Percentiles rank a stretch among this genome's conserved stretches.
These are phyloP conservation scores for Shargacucullia verbasci DNA, from an alignment of 2,888 invertebrate species.

Conservation along the genomic window DNA sequence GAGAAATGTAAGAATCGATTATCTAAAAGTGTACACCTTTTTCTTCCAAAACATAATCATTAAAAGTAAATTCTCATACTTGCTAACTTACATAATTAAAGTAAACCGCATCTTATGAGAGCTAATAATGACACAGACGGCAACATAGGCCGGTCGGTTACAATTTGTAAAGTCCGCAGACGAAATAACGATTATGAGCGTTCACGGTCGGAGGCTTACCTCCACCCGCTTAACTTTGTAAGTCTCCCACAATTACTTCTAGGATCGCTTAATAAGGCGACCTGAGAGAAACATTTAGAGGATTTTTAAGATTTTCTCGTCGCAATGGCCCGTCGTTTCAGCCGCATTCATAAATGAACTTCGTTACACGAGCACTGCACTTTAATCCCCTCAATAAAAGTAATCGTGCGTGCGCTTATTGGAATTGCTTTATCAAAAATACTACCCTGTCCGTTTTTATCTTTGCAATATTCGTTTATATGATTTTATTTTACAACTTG, in stretches of 20 bases:
- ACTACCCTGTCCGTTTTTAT: slow-evolving; percentile 70
- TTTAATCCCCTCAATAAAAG: slow-evolving; percentile 83
- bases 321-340: slow-evolving; percentile 48
- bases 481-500: slow-evolving; percentile 62
- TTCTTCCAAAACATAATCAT: not conserved
- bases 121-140: slow-evolving; percentile 61
- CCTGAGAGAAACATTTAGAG: slow-evolving; percentile 73
- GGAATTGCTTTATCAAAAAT: slow-evolving; percentile 79
- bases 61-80: slow-evolving; percentile 10
- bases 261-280: slow-evolving; percentile 81
- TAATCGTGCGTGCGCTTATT: slow-evolving; percentile 81
- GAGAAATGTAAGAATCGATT: no score
- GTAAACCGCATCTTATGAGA: slow-evolving; percentile 46
- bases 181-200: slow-evolving; percentile 86
- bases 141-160: slow-evolving; percentile 68
- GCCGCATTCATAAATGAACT: slow-evolving; percentile 69
- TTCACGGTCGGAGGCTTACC: slow-evolving; percentile 78
- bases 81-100: slow-evolving; percentile 32
- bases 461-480: slow-evolving; percentile 62
- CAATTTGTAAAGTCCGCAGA: slow-evolving; percentile 87
- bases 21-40: not conserved
- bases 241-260: slow-evolving; percentile 85
- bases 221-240: slow-evolving; percentile 84
- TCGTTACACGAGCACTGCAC: slow-evolving; percentile 68
- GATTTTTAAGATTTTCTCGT: slow-evolving; percentile 78